phyloP scores from a whole-genome alignment of 2,888 invertebrate species.

The Athalia rosae region DNA sequence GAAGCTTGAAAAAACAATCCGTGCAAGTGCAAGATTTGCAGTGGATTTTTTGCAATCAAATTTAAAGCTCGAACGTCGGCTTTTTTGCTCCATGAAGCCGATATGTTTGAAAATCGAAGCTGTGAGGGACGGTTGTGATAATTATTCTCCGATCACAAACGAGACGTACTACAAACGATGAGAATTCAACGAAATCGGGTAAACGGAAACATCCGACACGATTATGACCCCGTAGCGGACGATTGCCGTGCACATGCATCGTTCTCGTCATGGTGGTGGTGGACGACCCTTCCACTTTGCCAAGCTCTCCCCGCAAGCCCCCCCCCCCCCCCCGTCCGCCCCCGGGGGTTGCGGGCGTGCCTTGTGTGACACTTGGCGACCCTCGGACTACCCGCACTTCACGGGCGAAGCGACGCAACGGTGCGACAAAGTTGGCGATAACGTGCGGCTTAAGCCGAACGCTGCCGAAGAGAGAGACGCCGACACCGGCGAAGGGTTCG shows the following conservation, averaged over 20 bases:
- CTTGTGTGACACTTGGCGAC: conserved; percentile 68
- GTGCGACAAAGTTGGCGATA: conserved; percentile 54
- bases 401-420: conserved; percentile 51
- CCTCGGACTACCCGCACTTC: conserved; percentile 55
- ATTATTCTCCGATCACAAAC: too few relatives aligned
- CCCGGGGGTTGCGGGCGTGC: conserved; percentile 55
- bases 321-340: conserved; percentile 50
- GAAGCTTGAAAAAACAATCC: too few relatives aligned
- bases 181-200: conserved; percentile 37
- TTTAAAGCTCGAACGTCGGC: too few relatives aligned
- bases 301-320: conserved; percentile 55
- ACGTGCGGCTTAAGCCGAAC: conserved; percentile 41
- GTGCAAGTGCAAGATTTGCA: too few relatives aligned
- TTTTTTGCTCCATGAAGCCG: too few relatives aligned
- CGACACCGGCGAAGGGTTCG: conserved; percentile 68
- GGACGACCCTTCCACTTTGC: conserved; percentile 63
- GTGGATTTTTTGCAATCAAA: too few relatives aligned
- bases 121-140: too few relatives aligned
- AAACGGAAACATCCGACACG: conserved; percentile 31
- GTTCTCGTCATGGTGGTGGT: conserved; percentile 40
- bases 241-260: conserved; percentile 47
- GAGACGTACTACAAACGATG: not conserved
- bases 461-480: conserved; percentile 49
- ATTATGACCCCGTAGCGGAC: conserved; percentile 45
- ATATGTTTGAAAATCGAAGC: too few relatives aligned